Percentiles rank a stretch among this genome's conserved stretches.
These are phyloP conservation scores for Megalurothrips usitatus DNA, from an alignment of 2,888 invertebrate species.

Conservation along the genomic window DNA sequence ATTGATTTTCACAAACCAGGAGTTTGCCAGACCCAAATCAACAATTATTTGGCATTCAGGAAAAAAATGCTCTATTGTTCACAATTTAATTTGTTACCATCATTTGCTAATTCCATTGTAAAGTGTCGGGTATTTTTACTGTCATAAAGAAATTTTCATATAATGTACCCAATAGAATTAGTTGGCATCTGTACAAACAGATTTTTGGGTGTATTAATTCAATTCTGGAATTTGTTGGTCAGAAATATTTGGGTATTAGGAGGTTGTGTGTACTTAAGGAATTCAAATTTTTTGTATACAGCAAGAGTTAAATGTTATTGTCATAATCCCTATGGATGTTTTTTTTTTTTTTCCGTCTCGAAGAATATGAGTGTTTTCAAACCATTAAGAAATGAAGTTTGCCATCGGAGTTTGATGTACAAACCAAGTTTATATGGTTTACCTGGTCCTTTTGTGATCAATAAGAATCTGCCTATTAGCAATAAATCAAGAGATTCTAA, in stretches of 20 bases:
- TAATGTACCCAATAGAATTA: too few relatives aligned
- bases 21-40: background rate
- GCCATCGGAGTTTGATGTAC: background rate
- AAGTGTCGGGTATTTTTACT: too few relatives aligned
- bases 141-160: too few relatives aligned
- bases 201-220: too few relatives aligned
- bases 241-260: too few relatives aligned
- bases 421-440: background rate
- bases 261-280: too few relatives aligned
- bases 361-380: background rate
- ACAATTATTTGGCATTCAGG: too few relatives aligned
- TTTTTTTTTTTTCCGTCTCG: background rate
- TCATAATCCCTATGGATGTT: background rate
- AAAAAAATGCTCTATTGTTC: background rate
- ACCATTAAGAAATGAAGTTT: background rate
- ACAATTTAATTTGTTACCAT: background rate
- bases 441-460: background rate
- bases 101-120: too few relatives aligned
- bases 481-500: background rate
- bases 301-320: too few relatives aligned
- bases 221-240: too few relatives aligned
- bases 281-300: too few relatives aligned
- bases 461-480: background rate
- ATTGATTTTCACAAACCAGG: slow-evolving; percentile 3
- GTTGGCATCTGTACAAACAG: too few relatives aligned